Conservation (phyloP, 2,888 invertebrate species). For the Achlya flavicornis region DNA sequence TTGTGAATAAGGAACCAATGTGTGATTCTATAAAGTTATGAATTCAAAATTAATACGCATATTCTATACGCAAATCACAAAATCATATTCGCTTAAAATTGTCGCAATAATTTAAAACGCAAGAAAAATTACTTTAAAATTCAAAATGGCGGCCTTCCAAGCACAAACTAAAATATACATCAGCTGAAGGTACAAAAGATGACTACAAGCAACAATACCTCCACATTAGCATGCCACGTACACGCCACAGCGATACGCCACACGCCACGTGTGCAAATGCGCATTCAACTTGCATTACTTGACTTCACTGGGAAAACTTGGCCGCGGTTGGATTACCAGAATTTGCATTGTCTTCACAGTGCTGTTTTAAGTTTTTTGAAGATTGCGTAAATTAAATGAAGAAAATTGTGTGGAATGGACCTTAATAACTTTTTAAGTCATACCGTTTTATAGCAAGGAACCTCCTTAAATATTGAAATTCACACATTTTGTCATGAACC, state of each 20-base stretch:
- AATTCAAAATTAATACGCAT: too few relatives aligned
- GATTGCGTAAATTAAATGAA: not conserved
- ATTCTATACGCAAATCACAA: too few relatives aligned
- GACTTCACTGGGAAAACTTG: conserved; percentile 15
- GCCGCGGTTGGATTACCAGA: conserved; percentile 14
- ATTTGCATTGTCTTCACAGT: conserved; percentile 24
- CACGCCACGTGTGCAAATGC: conserved; percentile 22
- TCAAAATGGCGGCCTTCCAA: too few relatives aligned
- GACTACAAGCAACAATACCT: conserved; percentile 12
- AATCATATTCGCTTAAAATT: too few relatives aligned
- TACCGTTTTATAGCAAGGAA: too few relatives aligned
- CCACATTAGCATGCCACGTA: conserved; percentile 12
- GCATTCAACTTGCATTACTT: conserved; percentile 32
- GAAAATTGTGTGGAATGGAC: not conserved
- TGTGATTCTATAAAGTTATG: too few relatives aligned
- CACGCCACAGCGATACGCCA: conserved; percentile 12
- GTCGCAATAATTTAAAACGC: too few relatives aligned
- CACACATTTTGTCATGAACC: too few relatives aligned
- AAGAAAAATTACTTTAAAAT: too few relatives aligned
- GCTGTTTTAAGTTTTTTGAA: not conserved
- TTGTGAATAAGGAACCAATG: too few relatives aligned
- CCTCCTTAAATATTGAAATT: too few relatives aligned
- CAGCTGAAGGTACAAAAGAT: not conserved
- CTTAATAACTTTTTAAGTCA: not conserved
- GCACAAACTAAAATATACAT: too few relatives aligned